Conservation (phyloP, 2,888 invertebrate species). For the Agriopis leucophaearia region DNA sequence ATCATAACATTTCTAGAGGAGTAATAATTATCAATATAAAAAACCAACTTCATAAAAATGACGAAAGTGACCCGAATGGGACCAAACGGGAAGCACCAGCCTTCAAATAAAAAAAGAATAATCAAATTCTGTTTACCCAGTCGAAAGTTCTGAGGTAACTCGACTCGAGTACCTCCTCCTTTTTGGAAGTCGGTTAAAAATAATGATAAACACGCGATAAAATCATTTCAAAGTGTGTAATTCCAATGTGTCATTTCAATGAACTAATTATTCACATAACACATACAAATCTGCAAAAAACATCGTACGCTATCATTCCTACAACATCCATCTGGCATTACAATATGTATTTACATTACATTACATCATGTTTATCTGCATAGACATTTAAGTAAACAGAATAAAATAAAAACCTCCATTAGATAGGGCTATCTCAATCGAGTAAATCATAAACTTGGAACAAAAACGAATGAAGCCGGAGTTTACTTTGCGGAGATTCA, state of each 20-base stretch:
- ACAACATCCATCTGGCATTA: background rate
- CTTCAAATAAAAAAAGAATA: too few species aligned
- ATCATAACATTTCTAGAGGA: too few species aligned
- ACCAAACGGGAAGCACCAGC: too few species aligned
- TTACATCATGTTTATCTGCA: background rate
- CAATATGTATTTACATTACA: conserved; percentile 5
- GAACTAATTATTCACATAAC: background rate
- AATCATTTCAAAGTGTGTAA: too few species aligned
- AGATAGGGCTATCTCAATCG: background rate
- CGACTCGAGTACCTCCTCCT: too few species aligned
- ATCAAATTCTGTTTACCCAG: too few species aligned
- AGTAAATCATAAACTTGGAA: background rate
- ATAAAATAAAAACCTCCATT: conserved; percentile 7
- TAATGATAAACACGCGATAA: too few species aligned
- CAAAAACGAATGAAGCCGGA: conserved; percentile 1
- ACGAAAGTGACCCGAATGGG: too few species aligned
- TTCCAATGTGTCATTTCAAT: background rate
- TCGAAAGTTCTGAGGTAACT: too few species aligned
- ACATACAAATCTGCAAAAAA: background rate
- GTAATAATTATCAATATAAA: too few species aligned
- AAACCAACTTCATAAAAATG: too few species aligned
- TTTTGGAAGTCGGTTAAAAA: too few species aligned
- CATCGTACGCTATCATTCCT: background rate
- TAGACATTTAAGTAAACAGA: background rate
- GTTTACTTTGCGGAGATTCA: background rate